Conservation (phyloP, 2,888 invertebrate genomes). For the Cantharis rufa region DNA sequence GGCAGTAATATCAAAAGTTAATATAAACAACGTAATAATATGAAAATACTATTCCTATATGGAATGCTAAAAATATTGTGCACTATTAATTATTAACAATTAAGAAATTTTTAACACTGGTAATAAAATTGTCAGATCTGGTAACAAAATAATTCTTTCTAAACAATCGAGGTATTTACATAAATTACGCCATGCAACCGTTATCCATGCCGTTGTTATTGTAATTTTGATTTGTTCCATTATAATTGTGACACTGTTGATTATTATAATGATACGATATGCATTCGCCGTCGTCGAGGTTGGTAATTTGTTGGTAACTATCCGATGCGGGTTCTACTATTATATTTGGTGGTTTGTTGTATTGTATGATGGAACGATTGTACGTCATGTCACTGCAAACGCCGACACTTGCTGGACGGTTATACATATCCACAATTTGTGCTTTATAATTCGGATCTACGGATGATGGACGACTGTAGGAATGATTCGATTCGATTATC, state of each 20-base stretch:
- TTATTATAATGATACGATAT: conserved; percentile 44
- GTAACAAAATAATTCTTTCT: conserved; percentile 46
- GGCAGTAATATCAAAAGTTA: conserved; percentile 51
- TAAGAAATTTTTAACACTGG: conserved; percentile 30
- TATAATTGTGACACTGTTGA: conserved; percentile 64
- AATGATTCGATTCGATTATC: conserved; percentile 49
- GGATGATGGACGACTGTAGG: conserved; percentile 49
- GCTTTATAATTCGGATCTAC: conserved; percentile 40
- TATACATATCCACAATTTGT: conserved; percentile 42
- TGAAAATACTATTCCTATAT: conserved; percentile 45
- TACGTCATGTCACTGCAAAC: conserved; percentile 36
- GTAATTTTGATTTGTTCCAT: conserved; percentile 60
- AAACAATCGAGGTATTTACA: conserved; percentile 5
- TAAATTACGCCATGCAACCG: conserved; percentile 64
- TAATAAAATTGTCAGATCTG: conserved; percentile 49
- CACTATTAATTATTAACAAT: conserved; percentile 42
- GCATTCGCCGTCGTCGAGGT: conserved; percentile 56
- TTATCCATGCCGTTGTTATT: conserved; percentile 62
- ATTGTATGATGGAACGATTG: conserved; percentile 39
- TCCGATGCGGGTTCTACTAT: conserved; percentile 60
- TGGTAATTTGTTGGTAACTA: conserved; percentile 60
- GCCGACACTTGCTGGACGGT: conserved; percentile 44
- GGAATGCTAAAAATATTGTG: conserved; percentile 50
- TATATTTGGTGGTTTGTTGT: conserved; percentile 52
- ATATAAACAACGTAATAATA: conserved; percentile 40